Conservation (phyloP, 2,113 vertebrate genomes). For the Fulmarus glacialis region DNA sequence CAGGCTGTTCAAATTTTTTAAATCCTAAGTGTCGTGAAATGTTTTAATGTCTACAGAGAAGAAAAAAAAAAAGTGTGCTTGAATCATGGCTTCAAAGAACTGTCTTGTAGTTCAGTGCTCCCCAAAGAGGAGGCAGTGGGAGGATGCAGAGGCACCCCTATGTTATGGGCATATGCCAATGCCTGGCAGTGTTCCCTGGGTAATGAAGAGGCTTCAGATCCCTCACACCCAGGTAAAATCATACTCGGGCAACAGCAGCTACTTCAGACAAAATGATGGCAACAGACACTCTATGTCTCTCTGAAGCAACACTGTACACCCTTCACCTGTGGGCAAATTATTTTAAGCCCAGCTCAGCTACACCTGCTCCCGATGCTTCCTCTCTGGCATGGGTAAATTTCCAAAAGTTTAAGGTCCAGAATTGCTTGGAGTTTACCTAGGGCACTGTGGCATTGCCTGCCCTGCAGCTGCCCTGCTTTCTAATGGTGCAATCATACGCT, state of each 20-base stretch:
- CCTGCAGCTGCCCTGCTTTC: constrained; percentile 16
- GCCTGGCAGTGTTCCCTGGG: neutral
- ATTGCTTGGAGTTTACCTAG: neutral
- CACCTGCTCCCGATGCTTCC: neutral
- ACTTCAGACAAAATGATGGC: neutral
- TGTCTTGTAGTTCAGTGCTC: neutral
- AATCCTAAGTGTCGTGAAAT: neutral
- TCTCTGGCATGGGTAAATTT: neutral
- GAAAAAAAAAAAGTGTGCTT: neutral
- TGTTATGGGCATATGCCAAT: neutral
- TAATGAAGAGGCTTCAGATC: neutral
- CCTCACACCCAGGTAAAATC: neutral
- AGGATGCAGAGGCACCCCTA: neutral
- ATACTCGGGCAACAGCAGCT: neutral
- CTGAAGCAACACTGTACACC: neutral
- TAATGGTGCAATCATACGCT: neutral
- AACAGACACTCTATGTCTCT: neutral
- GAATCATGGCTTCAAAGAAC: neutral
- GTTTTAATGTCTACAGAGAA: neutral
- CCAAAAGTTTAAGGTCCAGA: neutral
- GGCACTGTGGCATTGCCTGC: neutral
- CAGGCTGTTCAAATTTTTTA: neutral
- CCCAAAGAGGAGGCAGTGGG: neutral
- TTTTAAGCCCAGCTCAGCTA: neutral
- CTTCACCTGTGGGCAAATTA: neutral